Conservation (phyloP, 2,888 invertebrate species). For the Bombylius major region DNA sequence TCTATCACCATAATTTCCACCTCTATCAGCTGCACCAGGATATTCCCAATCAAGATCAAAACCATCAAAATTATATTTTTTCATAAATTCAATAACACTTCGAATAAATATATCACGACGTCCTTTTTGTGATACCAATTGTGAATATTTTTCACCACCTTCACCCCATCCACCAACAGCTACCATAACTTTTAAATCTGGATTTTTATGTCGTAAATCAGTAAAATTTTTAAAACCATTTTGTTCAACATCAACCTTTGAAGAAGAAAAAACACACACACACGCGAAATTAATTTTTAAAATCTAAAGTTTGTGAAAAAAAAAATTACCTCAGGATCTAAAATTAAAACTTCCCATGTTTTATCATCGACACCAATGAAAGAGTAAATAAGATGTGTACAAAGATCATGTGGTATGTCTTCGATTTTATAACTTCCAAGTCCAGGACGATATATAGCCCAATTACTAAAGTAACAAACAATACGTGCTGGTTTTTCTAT, state of each 20-base stretch:
- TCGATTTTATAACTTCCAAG: conserved; percentile 71
- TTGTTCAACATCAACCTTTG: conserved; percentile 56
- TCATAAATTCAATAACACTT: conserved; percentile 64
- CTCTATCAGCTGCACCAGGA: conserved; percentile 76
- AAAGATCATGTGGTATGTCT: conserved; percentile 68
- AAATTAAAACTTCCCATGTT: conserved; percentile 60
- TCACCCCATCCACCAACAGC: conserved; percentile 89
- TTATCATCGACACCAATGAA: conserved; percentile 76
- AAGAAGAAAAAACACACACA: not conserved
- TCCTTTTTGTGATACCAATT: conserved; percentile 59
- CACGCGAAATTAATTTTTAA: not conserved
- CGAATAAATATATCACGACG: conserved; percentile 57
- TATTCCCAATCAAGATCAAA: conserved; percentile 88
- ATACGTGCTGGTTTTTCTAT: conserved; percentile 38
- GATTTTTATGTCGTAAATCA: conserved; percentile 52
- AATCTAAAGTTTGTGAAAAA: not conserved
- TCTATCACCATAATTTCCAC: conserved; percentile 73
- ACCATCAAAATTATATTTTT: conserved; percentile 68
- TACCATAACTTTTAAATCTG: conserved; percentile 60
- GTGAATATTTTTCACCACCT: conserved; percentile 76
- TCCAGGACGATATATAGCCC: conserved; percentile 74
- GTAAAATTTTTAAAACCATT: conserved; percentile 72
- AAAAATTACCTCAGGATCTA: conserved; percentile 60
- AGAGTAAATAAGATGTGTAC: conserved; percentile 79
- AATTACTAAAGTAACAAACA: conserved; percentile 42